Evolutionary conservation across 2,888 invertebrate genomes (phyloP), one percentile per base, ranked within the genome.

Genomic region (Caenorhabditis sp.): DNA sequence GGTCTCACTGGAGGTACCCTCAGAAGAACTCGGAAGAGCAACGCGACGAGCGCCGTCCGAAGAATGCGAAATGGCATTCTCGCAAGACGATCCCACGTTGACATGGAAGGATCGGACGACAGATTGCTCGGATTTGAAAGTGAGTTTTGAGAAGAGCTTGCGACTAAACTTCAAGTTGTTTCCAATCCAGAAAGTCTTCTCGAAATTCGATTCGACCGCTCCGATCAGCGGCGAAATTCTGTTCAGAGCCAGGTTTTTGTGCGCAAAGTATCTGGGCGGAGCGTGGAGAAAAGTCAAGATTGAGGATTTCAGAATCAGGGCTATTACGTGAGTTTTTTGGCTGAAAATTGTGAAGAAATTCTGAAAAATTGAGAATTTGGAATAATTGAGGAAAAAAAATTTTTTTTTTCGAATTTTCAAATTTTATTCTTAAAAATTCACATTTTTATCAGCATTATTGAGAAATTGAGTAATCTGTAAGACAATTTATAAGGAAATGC

Each of bases 191-290:
- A 82, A 84, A 70, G 71, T 85, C 9, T 87, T 87, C 76, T 82
- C 83, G 9, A 82, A 84, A 76, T 84, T 88, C 70, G 84, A 84
- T n/a, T 60, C 86, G 18, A 67, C 78, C 20, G 74, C 83, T 11
- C 84, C 86, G 13, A 83, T 88, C 56, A 70, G 84, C 35, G 76
- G 68, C 28, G 87, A 87, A 47, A 82, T 88, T 40, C 77, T 86
- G 18, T 83, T 65, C 65, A 47, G 85, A 24, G 85, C 88, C 9
- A 84, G 85, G 15, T 84, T 87, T 61, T 74, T 89, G 13, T 89
- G 89, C 37, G 84, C 88, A 13, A 87, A 87, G 53, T 88, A 87
- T 70, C 56, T 89, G 56, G 89, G 89, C n/a, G 88, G 88, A 9
- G 78, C 86, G 5, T 89, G 89, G 89, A 83, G 85, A 35, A 61